phyloP scores from a whole-genome alignment of 2,888 invertebrate genomes.

The Plagodis dolabraria region DNA sequence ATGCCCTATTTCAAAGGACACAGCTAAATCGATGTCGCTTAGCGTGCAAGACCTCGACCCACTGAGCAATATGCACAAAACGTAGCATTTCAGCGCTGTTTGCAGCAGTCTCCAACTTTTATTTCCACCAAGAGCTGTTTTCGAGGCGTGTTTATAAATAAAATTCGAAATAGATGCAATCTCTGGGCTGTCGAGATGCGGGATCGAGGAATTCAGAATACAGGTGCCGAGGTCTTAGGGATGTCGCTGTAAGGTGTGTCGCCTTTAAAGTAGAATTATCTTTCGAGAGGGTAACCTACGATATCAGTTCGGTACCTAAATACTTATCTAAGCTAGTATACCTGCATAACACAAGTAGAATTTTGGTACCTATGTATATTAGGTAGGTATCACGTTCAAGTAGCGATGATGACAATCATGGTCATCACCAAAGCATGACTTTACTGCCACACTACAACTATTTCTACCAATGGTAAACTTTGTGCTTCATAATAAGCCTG shows the following conservation, averaged over 20 bases:
- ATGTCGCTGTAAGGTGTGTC: background rate
- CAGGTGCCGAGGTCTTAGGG: conserved; percentile 39
- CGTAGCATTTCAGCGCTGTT: conserved; percentile 36
- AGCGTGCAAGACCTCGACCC: conserved; percentile 52
- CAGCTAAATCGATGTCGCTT: conserved; percentile 45
- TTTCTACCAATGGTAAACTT: too few relatives aligned
- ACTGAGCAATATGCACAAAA: conserved; percentile 7
- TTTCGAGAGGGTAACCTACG: too few relatives aligned
- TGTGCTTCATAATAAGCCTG: too few relatives aligned
- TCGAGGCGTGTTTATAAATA: conserved; percentile 60
- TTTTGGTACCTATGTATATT: too few relatives aligned
- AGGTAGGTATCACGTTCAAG: too few relatives aligned
- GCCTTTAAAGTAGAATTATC: background rate
- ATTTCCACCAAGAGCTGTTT: conserved; percentile 54
- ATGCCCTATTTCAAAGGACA: background rate
- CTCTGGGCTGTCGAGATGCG: conserved; percentile 53
- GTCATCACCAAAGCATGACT: too few relatives aligned
- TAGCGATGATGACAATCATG: too few relatives aligned
- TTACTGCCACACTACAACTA: too few relatives aligned
- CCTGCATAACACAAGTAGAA: too few relatives aligned
- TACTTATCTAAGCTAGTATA: too few relatives aligned
- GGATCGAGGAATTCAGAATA: conserved; percentile 55
- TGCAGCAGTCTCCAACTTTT: conserved; percentile 49
- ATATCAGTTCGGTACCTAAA: too few relatives aligned
- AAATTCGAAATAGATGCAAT: conserved; percentile 68